Evolutionary conservation across 2,888 invertebrate genomes (phyloP), one percentile per base, ranked within the genome.

Genomic region (Atrina japonica): DNA sequence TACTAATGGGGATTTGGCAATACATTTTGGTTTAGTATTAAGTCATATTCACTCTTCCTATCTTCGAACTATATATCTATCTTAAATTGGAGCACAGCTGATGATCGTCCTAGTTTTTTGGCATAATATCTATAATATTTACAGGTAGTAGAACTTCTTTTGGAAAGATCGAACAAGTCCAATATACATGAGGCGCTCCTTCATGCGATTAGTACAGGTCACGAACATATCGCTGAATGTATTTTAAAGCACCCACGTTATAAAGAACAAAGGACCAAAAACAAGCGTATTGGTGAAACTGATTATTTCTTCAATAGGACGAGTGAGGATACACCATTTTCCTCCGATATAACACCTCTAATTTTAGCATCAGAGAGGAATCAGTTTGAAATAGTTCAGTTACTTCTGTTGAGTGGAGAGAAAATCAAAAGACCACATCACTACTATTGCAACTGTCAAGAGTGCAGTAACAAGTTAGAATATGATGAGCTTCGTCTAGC

Each of bases 381-480:
- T 66, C 86, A 84, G 72, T 85, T 83, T 55, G 85, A 86, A 70
- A 85, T 86, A 40, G 79, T 85, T 7, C 80, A 81, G 58, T 70
- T 84, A 40, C 59, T 86, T 43, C 68, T 88, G 29, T 72, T 86
- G 27, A 77, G 86, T 29, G 88, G 87, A 0, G 86, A 88, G 64
- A 82, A 78, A 5, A 88, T 88, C 30, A 80, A 82, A 11, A 87
- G 87, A 60, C 88, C 88, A 1, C 88, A 88, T 73, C 87, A 86
- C 59, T 86, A 86, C 72, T 81, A 86, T 67, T 88, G 88, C 69
- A 73, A 78, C 47, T 88, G 88, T 63, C 79, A 81, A 53, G 85
- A 84, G 60, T 88, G 88, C 66, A 76, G 75, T 40, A 84, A 82
- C 65, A 81, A 82, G 65, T 67, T 83, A 50, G 73, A 79, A 59